Base-by-base conservation (phyloP, 2,888 invertebrate genomes). In the Hirudinaria manillensis region DNA sequence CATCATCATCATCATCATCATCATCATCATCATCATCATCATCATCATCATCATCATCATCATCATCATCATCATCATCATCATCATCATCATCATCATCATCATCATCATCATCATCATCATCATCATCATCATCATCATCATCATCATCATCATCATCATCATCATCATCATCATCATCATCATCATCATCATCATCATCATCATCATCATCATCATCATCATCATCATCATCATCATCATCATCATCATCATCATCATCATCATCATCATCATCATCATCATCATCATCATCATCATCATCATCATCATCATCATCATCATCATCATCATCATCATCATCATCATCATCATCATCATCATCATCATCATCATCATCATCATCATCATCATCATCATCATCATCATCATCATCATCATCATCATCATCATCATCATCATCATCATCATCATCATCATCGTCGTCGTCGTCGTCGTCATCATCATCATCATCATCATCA, bases 191-290 rank as follows among this genome's bases (percentile, higher is more conserved):
- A 6, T 4, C 4, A 10, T 10, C 10, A 38, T 10, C 38, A 38
- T 72, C 73, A 61, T 27, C 73, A 61, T 68, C 73, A 61, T 70
- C 73, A 61, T 72, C 61, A 61, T 72, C 29, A 72, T 72, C 61
- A 72, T 72, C 51, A 51, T 56, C 66, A 29, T 72, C 67, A 67
- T 74, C 4, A 6, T 4, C 4, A 10, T 10, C 10, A 38, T 10
- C 38, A 38, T 72, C 73, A 61, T 27, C 73, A 61, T 68, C 73
- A 61, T 70, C 73, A 61, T 72, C 61, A 61, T 72, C 29, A 72
- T 72, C 61, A 72, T 72, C 51, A 51, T 56, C 66, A 29, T 72
- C 67, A 67, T 74, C 4, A 6, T 4, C 4, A 10, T 10, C 10
- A 38, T 10, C 38, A 38, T 72, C 73, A 61, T 27, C 73, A 61